phyloP scores from a whole-genome alignment of 2,888 invertebrate genomes.

The Dilophus febrilis region DNA sequence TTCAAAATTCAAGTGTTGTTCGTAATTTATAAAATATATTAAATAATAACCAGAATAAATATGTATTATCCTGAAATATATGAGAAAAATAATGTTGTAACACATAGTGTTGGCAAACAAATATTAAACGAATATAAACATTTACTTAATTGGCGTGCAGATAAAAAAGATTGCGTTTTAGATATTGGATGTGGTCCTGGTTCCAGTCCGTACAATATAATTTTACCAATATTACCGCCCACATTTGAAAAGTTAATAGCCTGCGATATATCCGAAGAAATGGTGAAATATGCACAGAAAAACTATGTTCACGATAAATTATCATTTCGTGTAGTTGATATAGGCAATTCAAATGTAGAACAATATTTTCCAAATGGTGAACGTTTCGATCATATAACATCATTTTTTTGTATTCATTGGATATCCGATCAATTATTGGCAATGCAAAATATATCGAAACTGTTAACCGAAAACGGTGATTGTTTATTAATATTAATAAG shows the following conservation, averaged over 20 bases:
- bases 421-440: constrained; percentile 49
- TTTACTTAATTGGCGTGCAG: constrained; percentile 38
- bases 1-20: too few relatives aligned
- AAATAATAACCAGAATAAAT: too few relatives aligned
- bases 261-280: constrained; percentile 50
- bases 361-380: too few relatives aligned
- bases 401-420: constrained; percentile 70
- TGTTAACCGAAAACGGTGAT: constrained; percentile 50
- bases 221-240: constrained; percentile 42
- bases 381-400: constrained; percentile 51
- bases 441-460: constrained; percentile 42
- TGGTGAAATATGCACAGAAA: constrained; percentile 49
- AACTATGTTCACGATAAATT: constrained; percentile 32
- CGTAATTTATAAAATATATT: too few relatives aligned
- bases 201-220: constrained; percentile 43
- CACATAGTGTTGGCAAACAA: too few relatives aligned
- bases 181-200: constrained; percentile 66
- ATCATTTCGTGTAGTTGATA: constrained; percentile 36
- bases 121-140: constrained; percentile 44
- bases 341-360: too few relatives aligned
- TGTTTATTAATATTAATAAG: constrained; percentile 51
- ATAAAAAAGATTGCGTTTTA: constrained; percentile 33
- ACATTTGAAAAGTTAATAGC: constrained; percentile 39
- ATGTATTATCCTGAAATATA: too few relatives aligned
- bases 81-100: too few relatives aligned